Evolutionary conservation across 2,888 invertebrate genomes (phyloP), one percentile per base, ranked within the genome.

Genomic region (Patella pellucida): DNA sequence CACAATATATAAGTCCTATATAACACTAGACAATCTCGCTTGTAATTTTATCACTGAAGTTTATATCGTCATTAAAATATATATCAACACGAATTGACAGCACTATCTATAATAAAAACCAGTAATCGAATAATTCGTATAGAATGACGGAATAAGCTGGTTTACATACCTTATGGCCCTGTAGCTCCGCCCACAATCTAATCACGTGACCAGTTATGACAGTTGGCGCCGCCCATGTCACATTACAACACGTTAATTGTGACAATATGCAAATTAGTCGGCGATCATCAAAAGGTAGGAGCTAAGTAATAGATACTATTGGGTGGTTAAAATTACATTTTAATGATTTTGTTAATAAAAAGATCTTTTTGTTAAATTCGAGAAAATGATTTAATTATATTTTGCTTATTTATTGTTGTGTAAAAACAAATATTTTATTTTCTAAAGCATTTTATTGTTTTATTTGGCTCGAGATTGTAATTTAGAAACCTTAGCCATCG

Each of bases 221-320:
- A 23, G 11, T 62, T 23, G 14, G 12, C 23, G 4, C 12, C 62
- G 23, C 62, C 62, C 62, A 23, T 62, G 62, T 62, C 62, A 62
- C 62, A 23, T 23, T 23, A 62, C 62, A 62, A 62, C 19, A 62
- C 14, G 62, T 62, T 62, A 23, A 62, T 62, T 62, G 62, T 62
- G 19, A 23, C 19, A 62, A 9, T 62, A 62, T 62, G 62, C 62
- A 62, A 62, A 62, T 62, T 62, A 23, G 62, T 62, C 62, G 62
- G 62, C 62, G 23, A 12, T 12, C 62, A 23, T 62, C 62, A 62
- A 62, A 23, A 15, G 12, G 23, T 23, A 15, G 12, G 19, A 23
- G 9, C 62, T 19, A 19, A 23, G 62, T 62, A 62, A 62, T 19
- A 11, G 62, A 62, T 62, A 62, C 11, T 14, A 23, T 62, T 62